Base-by-base conservation (phyloP, 2,113 vertebrate species). In the Podarcis muralis region DNA sequence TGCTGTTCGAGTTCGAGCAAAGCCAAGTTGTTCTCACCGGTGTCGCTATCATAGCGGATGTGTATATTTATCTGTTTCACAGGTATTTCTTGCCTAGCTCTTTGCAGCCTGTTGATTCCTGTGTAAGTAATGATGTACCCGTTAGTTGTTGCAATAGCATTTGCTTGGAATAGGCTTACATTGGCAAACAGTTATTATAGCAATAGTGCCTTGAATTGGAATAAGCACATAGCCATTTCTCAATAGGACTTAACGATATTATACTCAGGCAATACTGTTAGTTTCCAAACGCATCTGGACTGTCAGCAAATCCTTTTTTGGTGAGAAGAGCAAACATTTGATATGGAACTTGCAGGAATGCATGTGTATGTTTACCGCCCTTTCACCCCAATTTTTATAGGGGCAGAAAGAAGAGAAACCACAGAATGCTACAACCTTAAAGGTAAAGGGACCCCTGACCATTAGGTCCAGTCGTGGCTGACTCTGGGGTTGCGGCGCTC, bases 21-120 rank as follows among this genome's bases (percentile, higher is more conserved):
- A 0, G 97, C 97, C 0, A 99, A 35, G 89, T 99, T 93, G 1
- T 98, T 96, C 37, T 97, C 97, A 0, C 94, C 96, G 0, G 93
- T 96, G 0, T 68, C 43, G 2, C 62, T 57, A 0, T 96, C 95
- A 0, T 97, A 98, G 0, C 95, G 89, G 5, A 94, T 62, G 79
- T 99, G 98, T 66, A 97, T 37, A 7, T 96, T 86, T 22, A 94
- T 23, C 3, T 86, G 69, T 0, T 4, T 89, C 1, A 98, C 92
- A 0, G 59, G 40, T 6, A 92, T 79, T 35, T 0, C 27, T 89
- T 87, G 83, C 48, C 32, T 74, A 0, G 22, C 23, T 85, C 81
- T 84, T 0, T 35, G 68, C 27, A 88, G 75, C 72, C 87, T 87
- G 1, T 92, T 88, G 0, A 40, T 68, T 9, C 92, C 96, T 96